A percentile compares a stretch with the other conserved stretches of the same genome.
phyloP scores from a whole-genome alignment of 2,113 vertebrate genomes.

The Menura novaehollandiae region DNA sequence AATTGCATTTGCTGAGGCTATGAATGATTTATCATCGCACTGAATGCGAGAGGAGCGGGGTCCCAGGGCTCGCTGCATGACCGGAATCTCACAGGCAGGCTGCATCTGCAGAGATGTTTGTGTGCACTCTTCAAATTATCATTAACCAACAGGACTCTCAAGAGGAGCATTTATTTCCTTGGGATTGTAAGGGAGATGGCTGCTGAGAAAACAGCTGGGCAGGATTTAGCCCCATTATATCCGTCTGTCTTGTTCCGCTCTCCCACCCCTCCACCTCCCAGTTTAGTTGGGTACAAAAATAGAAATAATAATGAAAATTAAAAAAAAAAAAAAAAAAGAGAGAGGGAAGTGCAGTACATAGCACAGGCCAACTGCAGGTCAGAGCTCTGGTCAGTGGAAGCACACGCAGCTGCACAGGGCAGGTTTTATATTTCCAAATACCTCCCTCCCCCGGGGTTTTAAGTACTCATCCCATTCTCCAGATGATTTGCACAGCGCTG shows the following conservation, averaged over 20 bases:
- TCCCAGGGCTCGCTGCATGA: conserved; percentile 40
- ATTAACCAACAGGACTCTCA: conserved; percentile 57
- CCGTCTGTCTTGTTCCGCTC: neutral
- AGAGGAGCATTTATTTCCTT: conserved; percentile 44
- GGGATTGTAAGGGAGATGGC: conserved; percentile 23
- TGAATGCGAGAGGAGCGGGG: conserved; percentile 36
- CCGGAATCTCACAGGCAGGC: conserved; percentile 18
- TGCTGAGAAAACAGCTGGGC: conserved; percentile 60
- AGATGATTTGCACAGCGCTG: neutral
- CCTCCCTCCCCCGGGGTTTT: neutral
- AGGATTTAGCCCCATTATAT: conserved; percentile 43
- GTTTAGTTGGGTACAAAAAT: neutral
- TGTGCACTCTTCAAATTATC: conserved; percentile 54
- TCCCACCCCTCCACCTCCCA: neutral
- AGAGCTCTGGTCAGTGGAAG: neutral
- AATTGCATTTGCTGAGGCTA: conserved; percentile 39
- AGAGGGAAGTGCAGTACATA: neutral
- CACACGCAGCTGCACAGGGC: neutral
- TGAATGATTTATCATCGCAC: conserved; percentile 61
- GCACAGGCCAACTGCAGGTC: neutral
- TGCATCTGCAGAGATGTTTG: conserved; percentile 53
- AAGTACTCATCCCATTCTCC: neutral
- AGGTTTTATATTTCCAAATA: conserved; percentile 15
- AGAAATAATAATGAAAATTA: neutral
- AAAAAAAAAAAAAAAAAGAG: too few species aligned